Percentiles rank a stretch among this genome's conserved stretches.
These are phyloP conservation scores for Chinchilla lanigera DNA, from an alignment of 2,113 vertebrate genomes.

Conservation along the genomic window DNA sequence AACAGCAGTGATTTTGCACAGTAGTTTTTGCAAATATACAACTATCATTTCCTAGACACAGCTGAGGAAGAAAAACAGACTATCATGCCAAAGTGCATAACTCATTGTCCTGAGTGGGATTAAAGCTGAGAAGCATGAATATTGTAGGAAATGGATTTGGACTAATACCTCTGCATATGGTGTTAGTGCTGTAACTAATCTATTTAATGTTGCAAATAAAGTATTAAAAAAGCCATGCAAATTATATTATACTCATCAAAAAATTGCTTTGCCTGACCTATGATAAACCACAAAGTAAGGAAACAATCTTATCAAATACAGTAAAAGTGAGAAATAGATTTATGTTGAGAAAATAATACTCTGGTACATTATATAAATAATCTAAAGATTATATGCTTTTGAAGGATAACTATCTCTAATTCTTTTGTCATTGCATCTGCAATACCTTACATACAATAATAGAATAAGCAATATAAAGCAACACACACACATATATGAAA, in stretches of 20 bases:
- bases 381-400: not conserved
- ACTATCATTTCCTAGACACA: not conserved
- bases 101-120: not conserved
- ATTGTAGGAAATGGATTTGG: not conserved
- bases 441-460: not conserved
- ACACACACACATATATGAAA: not conserved
- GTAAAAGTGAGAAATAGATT: conserved; percentile 17
- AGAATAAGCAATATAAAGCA: not conserved
- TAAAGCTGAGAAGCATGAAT: not conserved
- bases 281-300: not conserved
- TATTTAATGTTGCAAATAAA: not conserved
- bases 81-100: not conserved
- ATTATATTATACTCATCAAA: not conserved
- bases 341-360: not conserved
- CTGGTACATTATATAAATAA: not conserved
- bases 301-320: not conserved
- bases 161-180: not conserved
- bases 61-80: not conserved
- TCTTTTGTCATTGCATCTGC: not conserved
- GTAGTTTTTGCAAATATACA: not conserved
- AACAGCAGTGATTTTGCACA: not conserved
- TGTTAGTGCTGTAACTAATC: not conserved
- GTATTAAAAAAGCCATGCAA: not conserved
- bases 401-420: not conserved
- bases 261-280: not conserved